Base-by-base conservation (phyloP, 2,888 invertebrate species). In the Drosophila greeni region DNA sequence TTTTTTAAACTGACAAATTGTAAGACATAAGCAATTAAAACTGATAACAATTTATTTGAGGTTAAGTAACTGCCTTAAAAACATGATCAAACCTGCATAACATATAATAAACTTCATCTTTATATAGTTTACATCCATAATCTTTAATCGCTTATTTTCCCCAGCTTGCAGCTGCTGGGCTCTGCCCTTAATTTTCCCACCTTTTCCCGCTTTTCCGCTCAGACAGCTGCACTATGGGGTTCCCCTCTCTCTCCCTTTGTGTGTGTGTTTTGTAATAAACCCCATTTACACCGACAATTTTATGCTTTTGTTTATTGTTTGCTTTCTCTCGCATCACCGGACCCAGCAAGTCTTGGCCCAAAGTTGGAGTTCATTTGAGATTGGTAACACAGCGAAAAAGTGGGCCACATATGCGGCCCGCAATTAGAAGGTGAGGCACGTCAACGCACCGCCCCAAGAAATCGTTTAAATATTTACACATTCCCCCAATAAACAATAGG, bases 281-380 rank as follows among this genome's bases (percentile, higher is more conserved):
- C 82, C 61, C 73, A 79, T 82, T 81, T 57, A 56, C 55, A 58
- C 56, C 69, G 65, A 73, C 60, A 67, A 66, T 72, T 70, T 56
- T 72, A 66, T 65, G 60, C 55, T 52, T 69, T 49, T 67, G 66
- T 69, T 71, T 66, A 64, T 62, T 66, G 62, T 61, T 60, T 48
- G 36, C 66, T 66, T 66, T 66, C 58, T 56, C 48, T 66, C 36
- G 34, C 56, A 43, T 49, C 34, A 36, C 5, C n/a, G 5, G 29
- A n/a, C 23, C 16, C 24, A 33, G 24, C 24, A 33, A 34, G 43
- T 37, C 55, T 59, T 54, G 36, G 34, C 42, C 16, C 53, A 52
- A 58, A 58, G 66, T 58, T 66, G 66, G 67, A 78, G 72, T 81
- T 78, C 65, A 74, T 75, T 78, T 68, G 58, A 76, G 81, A 76